Conservation (phyloP, 2,888 invertebrate species). For the Ephialtes manifestator region DNA sequence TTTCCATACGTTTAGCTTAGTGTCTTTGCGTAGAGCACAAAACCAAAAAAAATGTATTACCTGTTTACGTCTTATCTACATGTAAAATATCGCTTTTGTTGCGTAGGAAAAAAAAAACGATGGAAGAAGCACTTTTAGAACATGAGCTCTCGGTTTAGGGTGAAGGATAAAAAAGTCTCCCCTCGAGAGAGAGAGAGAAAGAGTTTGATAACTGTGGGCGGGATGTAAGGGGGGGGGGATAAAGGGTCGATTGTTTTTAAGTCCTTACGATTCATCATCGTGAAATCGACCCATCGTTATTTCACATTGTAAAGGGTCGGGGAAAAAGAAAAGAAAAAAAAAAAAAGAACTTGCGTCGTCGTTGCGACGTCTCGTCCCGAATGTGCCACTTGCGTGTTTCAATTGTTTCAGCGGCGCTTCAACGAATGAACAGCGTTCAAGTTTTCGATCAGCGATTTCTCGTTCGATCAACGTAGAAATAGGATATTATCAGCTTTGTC, state of each 20-base stretch:
- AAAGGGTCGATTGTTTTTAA: neutral
- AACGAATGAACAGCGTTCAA: slow-evolving; percentile 23
- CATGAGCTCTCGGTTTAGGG: slow-evolving; percentile 14
- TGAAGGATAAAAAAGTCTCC: slow-evolving; percentile 26
- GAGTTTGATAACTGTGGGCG: neutral
- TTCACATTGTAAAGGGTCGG: neutral
- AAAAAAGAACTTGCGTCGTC: slow-evolving; percentile 38
- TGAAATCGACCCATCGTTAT: neutral
- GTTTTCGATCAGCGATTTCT: slow-evolving; percentile 13
- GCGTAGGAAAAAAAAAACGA: slow-evolving; percentile 55
- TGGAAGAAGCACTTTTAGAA: slow-evolving; percentile 66
- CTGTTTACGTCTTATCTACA: slow-evolving; percentile 60
- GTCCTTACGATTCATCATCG: slow-evolving; percentile 1
- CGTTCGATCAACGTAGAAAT: slow-evolving; percentile 44
- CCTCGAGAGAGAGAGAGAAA: neutral
- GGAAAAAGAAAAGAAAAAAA: slow-evolving; percentile 5
- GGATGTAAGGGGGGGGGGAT: neutral
- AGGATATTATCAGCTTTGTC: slow-evolving; percentile 38
- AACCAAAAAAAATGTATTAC: slow-evolving; percentile 39
- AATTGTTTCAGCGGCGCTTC: slow-evolving; percentile 36
- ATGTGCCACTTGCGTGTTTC: slow-evolving; percentile 40
- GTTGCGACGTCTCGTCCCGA: slow-evolving; percentile 28
- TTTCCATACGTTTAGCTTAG: slow-evolving; percentile 16
- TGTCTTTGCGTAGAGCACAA: slow-evolving; percentile 15
- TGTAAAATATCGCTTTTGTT: slow-evolving; percentile 56